phyloP scores from a whole-genome alignment of 2,113 vertebrate genomes.

The Poeciliopsis retropinna region DNA sequence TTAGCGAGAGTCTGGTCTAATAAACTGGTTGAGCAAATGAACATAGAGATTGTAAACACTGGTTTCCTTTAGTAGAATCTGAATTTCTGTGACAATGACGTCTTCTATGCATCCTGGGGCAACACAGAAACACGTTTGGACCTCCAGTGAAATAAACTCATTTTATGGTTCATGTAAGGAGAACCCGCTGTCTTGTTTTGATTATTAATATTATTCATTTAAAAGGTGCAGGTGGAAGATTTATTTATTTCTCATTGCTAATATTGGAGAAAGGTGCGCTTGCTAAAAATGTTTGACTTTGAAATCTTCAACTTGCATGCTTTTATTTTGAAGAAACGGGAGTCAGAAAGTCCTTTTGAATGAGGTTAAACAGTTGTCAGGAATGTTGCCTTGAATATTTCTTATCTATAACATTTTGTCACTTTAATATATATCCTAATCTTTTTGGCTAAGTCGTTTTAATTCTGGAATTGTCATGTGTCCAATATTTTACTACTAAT shows the following conservation, averaged over 20 bases:
- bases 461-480: too few species aligned
- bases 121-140: conserved; percentile 69
- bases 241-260: background rate
- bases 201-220: background rate
- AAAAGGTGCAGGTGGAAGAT: background rate
- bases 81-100: conserved; percentile 53
- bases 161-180: conserved; percentile 78
- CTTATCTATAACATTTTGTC: too few species aligned
- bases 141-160: conserved; percentile 79
- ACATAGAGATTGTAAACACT: conserved; percentile 51
- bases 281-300: too few species aligned
- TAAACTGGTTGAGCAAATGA: conserved; percentile 32
- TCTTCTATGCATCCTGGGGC: conserved; percentile 71
- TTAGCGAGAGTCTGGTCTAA: conserved; percentile 34
- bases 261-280: too few species aligned
- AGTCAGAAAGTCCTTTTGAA: too few species aligned
- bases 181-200: conserved; percentile 36
- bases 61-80: conserved; percentile 58
- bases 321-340: too few species aligned
- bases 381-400: too few species aligned
- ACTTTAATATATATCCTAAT: too few species aligned
- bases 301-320: too few species aligned
- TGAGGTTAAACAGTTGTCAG: too few species aligned
- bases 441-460: too few species aligned
- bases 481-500: too few species aligned